Conservation (phyloP, 2,888 invertebrate species). For the Andrena haemorrhoa region DNA sequence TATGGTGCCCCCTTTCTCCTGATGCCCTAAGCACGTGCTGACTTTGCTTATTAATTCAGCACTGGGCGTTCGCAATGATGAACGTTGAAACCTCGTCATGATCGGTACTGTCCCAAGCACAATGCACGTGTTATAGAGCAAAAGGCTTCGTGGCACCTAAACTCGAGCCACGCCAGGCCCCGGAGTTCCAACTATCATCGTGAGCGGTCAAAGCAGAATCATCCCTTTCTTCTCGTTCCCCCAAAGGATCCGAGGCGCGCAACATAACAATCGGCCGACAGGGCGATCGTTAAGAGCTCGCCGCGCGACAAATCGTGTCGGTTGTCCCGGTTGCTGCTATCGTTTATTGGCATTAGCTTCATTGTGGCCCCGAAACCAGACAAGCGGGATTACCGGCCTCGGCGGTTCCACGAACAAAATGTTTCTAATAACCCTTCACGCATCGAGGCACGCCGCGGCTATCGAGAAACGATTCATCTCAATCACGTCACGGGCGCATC, state of each 20-base stretch:
- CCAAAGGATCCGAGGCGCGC: background rate
- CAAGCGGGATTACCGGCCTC: constrained; percentile 30
- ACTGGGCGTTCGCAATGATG: too few relatives aligned
- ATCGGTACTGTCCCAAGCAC: too few relatives aligned
- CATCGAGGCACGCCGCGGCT: constrained; percentile 30
- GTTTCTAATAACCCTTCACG: constrained; percentile 35
- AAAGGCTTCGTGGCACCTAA: too few relatives aligned
- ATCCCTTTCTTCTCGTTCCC: too few relatives aligned
- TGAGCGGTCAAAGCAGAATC: too few relatives aligned
- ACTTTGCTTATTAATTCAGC: too few relatives aligned
- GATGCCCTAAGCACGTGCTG: too few relatives aligned
- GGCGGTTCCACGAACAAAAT: constrained; percentile 19
- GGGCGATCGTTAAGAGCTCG: background rate
- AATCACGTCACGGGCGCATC: constrained; percentile 49
- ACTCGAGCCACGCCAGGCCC: too few relatives aligned
- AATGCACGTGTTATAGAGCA: too few relatives aligned
- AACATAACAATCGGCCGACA: background rate
- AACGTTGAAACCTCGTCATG: too few relatives aligned
- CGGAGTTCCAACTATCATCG: too few relatives aligned
- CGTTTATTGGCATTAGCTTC: constrained; percentile 27
- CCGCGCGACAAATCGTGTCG: background rate
- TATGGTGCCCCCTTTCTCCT: too few relatives aligned
- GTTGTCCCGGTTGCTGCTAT: background rate
- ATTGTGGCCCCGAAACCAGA: constrained; percentile 1
- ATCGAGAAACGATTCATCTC: constrained; percentile 62